Evolutionary conservation across 2,888 invertebrate species (phyloP), one percentile per base, ranked within the genome.

Genomic region (Heteropelma amictum): DNA sequence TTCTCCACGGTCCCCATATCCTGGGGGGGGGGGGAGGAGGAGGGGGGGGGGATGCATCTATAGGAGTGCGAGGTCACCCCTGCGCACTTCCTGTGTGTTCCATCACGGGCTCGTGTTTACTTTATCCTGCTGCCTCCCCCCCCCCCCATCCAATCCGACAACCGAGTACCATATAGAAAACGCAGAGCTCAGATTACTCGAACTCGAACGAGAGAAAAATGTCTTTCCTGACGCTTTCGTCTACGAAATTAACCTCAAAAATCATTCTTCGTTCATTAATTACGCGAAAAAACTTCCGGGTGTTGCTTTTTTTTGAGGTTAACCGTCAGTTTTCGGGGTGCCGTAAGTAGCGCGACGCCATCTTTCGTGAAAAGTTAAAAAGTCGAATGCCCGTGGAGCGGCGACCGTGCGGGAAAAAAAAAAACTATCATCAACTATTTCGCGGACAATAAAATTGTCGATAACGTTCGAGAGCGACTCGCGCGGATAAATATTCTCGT

Each of bases 181-280:
- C 51, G 51, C 58, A 58, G 30, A 28, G 63, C 21, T 58, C 69
- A 58, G 64, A 73, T 73, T 69, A 64, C 69, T 69, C 73, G n/a
- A n/a, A n/a, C n/a, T n/a, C n/a, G n/a, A n/a, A 69, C 73, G 47
- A 61, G 61, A 38, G 51, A 42, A 23, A 5, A 33, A n/a, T 53
- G 30, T 53, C 35, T 53, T 19, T n/a, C 33, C 47, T 56, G 38
- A 8, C 33, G 8, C 42, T 45, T 21, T 40, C 33, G 30, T 26
- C n/a, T 21, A n/a, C 33, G 6, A 17, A 56, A 49, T 49, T 64
- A 28, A 40, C 6, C 14, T 17, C 28, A 42, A 58, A 58, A 58
- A 53, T 21, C 1, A 5, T 21, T 47, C n/a, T n/a, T n/a, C n/a
- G n/a, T n/a, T n/a, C n/a, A n/a, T n/a, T n/a, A n/a, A n/a, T n/a